Evolutionary conservation across 2,888 invertebrate genomes (phyloP), one percentile per base, ranked within the genome.

Genomic region (Agonopterix arenella): DNA sequence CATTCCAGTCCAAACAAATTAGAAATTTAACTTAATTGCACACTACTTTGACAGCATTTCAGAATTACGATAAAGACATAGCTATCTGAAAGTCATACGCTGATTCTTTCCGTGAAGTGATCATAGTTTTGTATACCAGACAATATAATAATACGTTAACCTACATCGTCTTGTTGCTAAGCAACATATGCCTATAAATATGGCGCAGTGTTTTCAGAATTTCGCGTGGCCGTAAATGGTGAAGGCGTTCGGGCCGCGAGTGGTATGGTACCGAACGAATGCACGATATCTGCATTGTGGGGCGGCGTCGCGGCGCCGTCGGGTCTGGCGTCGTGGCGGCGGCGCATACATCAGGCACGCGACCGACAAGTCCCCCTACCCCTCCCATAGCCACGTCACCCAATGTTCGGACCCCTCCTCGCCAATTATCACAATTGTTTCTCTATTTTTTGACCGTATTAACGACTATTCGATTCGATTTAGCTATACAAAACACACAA

Each of bases 251-350:
- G 66, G 70, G 67, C 64, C 64, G 65, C 64, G 61, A 62, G 60
- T 61, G 70, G 64, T 61, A 61, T 62, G 61, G 65, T 64, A 64
- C 61, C 64, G 69, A 74, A 64, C 64, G 69, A 74, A 64, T 84
- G 84, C 85, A 84, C 84, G 85, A 80, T 84, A 84, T 85, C 88
- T 86, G 86, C 88, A 88, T 80, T 79, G 80, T 76, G 73, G 73
- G 75, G 76, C 75, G 84, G 74, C 81, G 75, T 66, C 73, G 70
- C 66, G 85, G 84, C 85, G 86, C 84, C 86, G 86, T 68, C 85
- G 80, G 79, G 86, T 83, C 85, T 84, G 83, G 76, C 80, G 82
- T 70, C 83, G 79, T 74, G 82, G 79, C 80, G 82, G 84, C 84
- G 86, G 82, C 84, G 80, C 85, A 85, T 84, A 86, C 74, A 73